These are phyloP conservation scores for Spinus pinus DNA, from an alignment of 2,797 vertebrate species.

Conservation along the genomic window DNA sequence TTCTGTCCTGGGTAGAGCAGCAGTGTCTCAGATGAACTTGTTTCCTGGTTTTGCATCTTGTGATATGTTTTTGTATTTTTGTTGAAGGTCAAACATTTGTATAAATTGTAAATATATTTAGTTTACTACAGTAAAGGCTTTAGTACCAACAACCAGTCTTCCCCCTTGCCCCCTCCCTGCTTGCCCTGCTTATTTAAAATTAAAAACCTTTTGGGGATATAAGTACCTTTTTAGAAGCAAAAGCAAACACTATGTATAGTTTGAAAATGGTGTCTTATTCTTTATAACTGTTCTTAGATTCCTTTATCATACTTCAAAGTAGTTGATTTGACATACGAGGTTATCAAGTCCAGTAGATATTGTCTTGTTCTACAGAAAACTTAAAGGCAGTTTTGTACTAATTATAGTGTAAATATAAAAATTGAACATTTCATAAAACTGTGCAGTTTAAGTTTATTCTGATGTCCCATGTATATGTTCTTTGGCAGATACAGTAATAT, in stretches of 20 bases:
- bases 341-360: conserved; percentile 37
- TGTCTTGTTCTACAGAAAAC: conserved; percentile 56
- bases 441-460: conserved; percentile 48
- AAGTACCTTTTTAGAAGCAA: conserved; percentile 56
- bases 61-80: conserved; percentile 80
- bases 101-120: conserved; percentile 97
- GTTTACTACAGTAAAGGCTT: conserved; percentile 92
- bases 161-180: conserved; percentile 72
- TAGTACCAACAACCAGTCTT: conserved; percentile 86
- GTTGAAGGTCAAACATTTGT: conserved; percentile 89
- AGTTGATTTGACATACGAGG: conserved; percentile 34
- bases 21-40: conserved; percentile 75
- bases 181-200: conserved; percentile 49
- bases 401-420: conserved; percentile 61
- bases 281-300: conserved; percentile 58
- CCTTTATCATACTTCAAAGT: conserved; percentile 36
- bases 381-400: conserved; percentile 63
- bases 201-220: conserved; percentile 51
- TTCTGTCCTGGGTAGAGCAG: conserved; percentile 74
- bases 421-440: conserved; percentile 45
- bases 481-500: conserved; percentile 8
- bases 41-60: conserved; percentile 78
- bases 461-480: background rate
- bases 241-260: conserved; percentile 52
- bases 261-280: conserved; percentile 59